Conservation (phyloP, 2,113 vertebrate species). For the Trogon surrucura region DNA sequence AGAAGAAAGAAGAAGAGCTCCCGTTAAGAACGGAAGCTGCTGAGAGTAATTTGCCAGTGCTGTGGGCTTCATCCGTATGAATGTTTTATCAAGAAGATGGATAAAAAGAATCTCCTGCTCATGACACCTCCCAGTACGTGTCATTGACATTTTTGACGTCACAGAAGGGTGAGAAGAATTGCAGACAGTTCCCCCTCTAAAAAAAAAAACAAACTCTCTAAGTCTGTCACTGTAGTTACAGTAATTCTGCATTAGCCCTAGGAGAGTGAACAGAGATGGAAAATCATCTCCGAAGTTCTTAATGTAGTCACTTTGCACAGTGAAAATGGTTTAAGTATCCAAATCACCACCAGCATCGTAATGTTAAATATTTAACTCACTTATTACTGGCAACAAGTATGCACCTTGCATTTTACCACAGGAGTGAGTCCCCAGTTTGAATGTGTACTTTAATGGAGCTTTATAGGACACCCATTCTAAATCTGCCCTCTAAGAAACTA, state of each 20-base stretch:
- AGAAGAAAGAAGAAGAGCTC: background rate
- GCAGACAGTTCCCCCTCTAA: rapidly evolving
- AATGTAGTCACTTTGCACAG: background rate
- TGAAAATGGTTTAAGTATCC: background rate
- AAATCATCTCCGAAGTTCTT: background rate
- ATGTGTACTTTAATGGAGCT: background rate
- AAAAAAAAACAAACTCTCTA: background rate
- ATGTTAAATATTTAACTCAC: background rate
- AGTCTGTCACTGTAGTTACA: background rate
- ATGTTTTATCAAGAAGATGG: background rate
- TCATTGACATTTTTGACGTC: background rate
- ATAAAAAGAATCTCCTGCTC: background rate
- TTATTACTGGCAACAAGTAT: background rate
- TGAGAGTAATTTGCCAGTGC: background rate
- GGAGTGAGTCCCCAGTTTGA: background rate
- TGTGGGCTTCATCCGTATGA: background rate
- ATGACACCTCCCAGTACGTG: background rate
- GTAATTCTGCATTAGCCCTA: background rate
- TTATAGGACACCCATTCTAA: background rate
- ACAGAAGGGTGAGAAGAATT: background rate
- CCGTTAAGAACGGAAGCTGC: background rate
- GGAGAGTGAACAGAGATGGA: background rate
- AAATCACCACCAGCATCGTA: background rate
- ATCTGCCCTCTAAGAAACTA: background rate
- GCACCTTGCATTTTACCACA: background rate